Evolutionary conservation across 2,113 vertebrate species (phyloP), one percentile per base, ranked within the genome.

Genomic region (Dipodomys merriami): DNA sequence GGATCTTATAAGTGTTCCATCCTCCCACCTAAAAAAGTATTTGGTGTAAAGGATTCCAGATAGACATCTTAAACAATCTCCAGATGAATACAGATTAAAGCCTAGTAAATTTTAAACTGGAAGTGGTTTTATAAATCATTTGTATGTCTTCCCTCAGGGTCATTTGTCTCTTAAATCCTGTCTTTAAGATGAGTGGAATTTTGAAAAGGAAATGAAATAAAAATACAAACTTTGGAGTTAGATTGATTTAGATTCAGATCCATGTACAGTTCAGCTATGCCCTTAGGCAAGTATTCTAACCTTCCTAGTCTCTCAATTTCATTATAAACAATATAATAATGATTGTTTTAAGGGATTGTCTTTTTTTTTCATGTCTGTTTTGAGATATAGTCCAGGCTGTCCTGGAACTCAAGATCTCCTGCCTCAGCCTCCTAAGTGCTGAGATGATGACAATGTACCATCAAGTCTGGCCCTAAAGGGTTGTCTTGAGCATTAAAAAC

Each of bases 41-140:
- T 90, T 68, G 20, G 19, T 92, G 33, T 53, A 71, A 46, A 92
- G 29, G 44, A 80, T 88, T 80, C 35, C 8, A 94, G 88, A 67
- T 72, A 80, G 25, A 49, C n/a, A 49, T 72, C 67, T 95, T 95
- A 74, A 85, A 91, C 92, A 83, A 29, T 44, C 25, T 84, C 81
- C 53, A 46, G 83, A 16, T 71, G 73, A 83, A 68, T 87, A 65
- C 33, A 86, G n/a, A 94, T 92, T 86, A 91, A 96, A 94, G 80
- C 46, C 57, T 64, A 39, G 80, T 53, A 76, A 57, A 88, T 92
- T 94, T 30, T 30, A 76, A 83, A 78, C 80, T 83, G 88, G 77
- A 87, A 85, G 39, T 91, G 19, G 94, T 95, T 95, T 86, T 78
- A 65, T 86, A 87, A 95, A 87, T 65, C 29, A 53, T 83, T 77